Conservation (phyloP, 2,888 invertebrate genomes). For the Theretra japonica region DNA sequence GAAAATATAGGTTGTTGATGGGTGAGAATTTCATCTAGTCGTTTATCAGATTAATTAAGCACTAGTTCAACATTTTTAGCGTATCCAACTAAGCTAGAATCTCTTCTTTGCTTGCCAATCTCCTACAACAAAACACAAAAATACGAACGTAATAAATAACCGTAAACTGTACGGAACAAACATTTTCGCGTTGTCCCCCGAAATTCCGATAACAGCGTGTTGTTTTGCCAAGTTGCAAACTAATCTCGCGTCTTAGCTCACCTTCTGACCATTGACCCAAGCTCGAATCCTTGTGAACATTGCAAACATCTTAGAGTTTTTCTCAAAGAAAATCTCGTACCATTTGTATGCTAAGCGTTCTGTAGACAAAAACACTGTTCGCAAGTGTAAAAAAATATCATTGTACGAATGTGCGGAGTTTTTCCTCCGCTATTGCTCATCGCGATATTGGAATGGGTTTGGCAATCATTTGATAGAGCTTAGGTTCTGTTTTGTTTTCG, state of each 20-base stretch:
- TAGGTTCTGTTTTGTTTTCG: constrained; percentile 6
- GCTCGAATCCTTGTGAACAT: background rate
- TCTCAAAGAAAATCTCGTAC: constrained; percentile 29
- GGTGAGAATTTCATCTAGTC: too few species aligned
- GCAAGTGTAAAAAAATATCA: constrained; percentile 26
- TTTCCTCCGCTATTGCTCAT: constrained; percentile 15
- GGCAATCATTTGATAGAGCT: constrained; percentile 23
- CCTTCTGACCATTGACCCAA: constrained; percentile 20
- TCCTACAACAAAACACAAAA: background rate
- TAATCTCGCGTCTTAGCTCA: background rate
- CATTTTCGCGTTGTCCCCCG: background rate
- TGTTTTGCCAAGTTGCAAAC: constrained; percentile 12
- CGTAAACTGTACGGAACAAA: background rate
- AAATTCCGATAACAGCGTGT: background rate
- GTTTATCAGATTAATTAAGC: too few species aligned
- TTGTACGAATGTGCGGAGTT: constrained; percentile 11
- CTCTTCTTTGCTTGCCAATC: too few species aligned
- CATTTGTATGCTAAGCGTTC: constrained; percentile 32
- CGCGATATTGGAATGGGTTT: constrained; percentile 14
- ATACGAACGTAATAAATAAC: background rate
- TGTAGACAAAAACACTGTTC: constrained; percentile 28
- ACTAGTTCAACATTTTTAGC: too few species aligned
- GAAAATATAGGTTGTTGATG: too few species aligned
- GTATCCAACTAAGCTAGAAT: too few species aligned
- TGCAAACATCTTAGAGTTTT: constrained; percentile 9